Conservation (phyloP, 2,888 invertebrate genomes). For the Drosophila ochracea region DNA sequence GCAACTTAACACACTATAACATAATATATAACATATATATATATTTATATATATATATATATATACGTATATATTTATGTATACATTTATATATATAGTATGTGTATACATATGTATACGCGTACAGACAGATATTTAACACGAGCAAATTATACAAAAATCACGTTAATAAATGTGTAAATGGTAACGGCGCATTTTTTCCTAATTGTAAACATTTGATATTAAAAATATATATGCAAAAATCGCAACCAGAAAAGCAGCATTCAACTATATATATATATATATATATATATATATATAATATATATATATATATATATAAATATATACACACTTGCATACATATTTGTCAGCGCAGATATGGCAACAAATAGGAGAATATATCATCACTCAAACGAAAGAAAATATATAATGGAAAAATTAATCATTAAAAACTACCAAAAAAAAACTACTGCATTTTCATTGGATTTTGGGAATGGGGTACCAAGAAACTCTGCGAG, state of each 20-base stretch:
- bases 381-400: constrained; percentile 70
- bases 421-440: constrained; percentile 58
- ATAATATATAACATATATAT: background rate
- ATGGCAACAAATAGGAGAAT: constrained; percentile 62
- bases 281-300: constrained; percentile 7
- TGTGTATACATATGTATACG: constrained; percentile 21
- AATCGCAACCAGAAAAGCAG: constrained; percentile 30
- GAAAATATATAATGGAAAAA: constrained; percentile 69
- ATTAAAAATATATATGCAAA: constrained; percentile 76
- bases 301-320: constrained; percentile 35
- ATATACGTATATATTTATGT: background rate
- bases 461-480: constrained; percentile 7
- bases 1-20: constrained; percentile 18
- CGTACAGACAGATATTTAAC: constrained; percentile 60
- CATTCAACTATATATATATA: constrained; percentile 43
- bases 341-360: constrained; percentile 48
- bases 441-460: constrained; percentile 20
- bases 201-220: constrained; percentile 77
- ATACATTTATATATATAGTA: constrained; percentile 21
- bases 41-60: constrained; percentile 27
- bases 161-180: constrained; percentile 50
- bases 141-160: constrained; percentile 56
- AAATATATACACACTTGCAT: constrained; percentile 29
- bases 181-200: constrained; percentile 72
- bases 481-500: background rate